Evolutionary conservation across 2,113 vertebrate genomes (phyloP).

Genomic region (Melanotaenia duboulayi): DNA sequence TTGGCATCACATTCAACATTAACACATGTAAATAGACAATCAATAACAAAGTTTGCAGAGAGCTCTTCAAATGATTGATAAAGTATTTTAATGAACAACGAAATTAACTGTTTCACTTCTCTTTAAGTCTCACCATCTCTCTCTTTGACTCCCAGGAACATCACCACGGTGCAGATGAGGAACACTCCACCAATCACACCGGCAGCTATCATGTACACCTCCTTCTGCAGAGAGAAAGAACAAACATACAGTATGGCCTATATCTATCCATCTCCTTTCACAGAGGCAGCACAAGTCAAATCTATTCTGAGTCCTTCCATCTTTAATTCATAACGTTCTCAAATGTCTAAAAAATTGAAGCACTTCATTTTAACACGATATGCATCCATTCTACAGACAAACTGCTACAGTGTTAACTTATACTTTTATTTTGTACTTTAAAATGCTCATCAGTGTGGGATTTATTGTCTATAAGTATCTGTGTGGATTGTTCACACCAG

Average conservation of each 20-base stretch:
- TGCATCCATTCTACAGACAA: slow-evolving; percentile 21
- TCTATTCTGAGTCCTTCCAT: slow-evolving; percentile 63
- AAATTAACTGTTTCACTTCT: background rate
- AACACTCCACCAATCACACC: slow-evolving; percentile 89
- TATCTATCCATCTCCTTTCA: slow-evolving; percentile 28
- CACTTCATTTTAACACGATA: slow-evolving; percentile 18
- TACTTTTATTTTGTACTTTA: background rate
- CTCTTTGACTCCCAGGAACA: slow-evolving; percentile 93
- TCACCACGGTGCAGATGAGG: slow-evolving; percentile 86
- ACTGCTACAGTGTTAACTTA: background rate
- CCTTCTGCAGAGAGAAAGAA: slow-evolving; percentile 78
- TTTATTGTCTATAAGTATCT: background rate
- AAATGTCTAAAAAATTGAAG: slow-evolving; percentile 39
- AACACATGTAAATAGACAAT: too few species aligned
- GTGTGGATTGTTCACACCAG: slow-evolving; percentile 2
- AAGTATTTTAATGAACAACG: background rate
- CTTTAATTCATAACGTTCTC: slow-evolving; percentile 66
- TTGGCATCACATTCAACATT: too few species aligned
- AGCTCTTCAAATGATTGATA: background rate
- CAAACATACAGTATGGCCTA: background rate
- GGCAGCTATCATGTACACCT: slow-evolving; percentile 92
- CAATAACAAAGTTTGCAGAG: background rate
- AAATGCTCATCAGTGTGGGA: background rate
- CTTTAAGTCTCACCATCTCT: slow-evolving; percentile 87
- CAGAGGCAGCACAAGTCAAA: slow-evolving; percentile 1